A percentile compares a stretch with the other conserved stretches of the same genome.
These are phyloP conservation scores for Nezara viridula DNA, from an alignment of 2,888 invertebrate genomes.

Conservation along the genomic window DNA sequence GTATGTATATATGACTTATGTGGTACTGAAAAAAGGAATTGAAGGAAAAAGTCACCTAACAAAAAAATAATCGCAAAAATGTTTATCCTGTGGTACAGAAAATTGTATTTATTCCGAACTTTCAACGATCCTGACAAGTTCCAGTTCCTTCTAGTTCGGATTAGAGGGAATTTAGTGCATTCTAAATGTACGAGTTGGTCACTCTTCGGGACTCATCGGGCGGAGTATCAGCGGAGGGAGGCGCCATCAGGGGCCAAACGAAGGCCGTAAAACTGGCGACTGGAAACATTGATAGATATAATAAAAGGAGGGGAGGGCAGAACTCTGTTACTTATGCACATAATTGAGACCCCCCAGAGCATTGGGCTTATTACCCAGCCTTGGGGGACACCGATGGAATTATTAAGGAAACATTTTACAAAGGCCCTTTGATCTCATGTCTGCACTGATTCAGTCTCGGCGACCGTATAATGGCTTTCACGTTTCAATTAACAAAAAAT, in stretches of 20 bases:
- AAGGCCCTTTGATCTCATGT: conserved; percentile 38
- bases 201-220: background rate
- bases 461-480: conserved; percentile 29
- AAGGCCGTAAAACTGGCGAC: conserved; percentile 32
- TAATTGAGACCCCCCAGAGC: conserved; percentile 38
- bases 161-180: background rate
- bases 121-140: no score
- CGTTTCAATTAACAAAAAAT: background rate
- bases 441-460: conserved; percentile 17
- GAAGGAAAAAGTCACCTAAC: no score
- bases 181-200: background rate
- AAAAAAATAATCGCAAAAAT: no score
- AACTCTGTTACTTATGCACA: conserved; percentile 44
- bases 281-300: conserved; percentile 51
- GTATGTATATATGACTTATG: no score
- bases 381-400: conserved; percentile 44
- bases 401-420: conserved; percentile 49
- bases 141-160: no score
- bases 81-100: no score
- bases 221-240: background rate
- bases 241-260: conserved; percentile 17
- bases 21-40: no score
- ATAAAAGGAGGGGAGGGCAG: conserved; percentile 31
- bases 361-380: conserved; percentile 45
- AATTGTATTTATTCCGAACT: no score